A percentile compares a stretch with the other conserved stretches of the same genome.
These are phyloP conservation scores for Ataeniobius toweri DNA, from an alignment of 2,797 vertebrate genomes.

Conservation along the genomic window DNA sequence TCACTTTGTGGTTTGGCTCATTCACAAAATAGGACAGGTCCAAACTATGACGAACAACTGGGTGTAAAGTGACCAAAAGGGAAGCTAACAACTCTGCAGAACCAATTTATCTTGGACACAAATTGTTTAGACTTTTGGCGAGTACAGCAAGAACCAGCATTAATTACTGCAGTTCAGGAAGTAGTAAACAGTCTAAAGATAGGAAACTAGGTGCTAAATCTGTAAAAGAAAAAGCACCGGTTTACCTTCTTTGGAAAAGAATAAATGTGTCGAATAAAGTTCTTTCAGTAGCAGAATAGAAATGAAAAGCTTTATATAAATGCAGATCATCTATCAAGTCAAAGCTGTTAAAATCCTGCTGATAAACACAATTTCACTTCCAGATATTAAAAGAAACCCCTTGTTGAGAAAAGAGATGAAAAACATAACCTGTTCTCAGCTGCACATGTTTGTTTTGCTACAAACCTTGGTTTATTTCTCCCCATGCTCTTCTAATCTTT, in stretches of 20 bases:
- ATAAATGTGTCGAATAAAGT: not conserved
- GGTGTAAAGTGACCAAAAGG: too few species aligned
- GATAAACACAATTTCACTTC: constrained; percentile 1
- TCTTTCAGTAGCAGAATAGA: not conserved
- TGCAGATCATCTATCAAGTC: constrained; percentile 1
- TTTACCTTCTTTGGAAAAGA: not conserved
- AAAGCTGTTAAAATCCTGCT: not conserved
- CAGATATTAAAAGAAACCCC: constrained; percentile 12
- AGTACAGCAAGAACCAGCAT: not conserved
- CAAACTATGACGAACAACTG: too few species aligned
- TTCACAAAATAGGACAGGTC: too few species aligned
- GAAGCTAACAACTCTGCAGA: too few species aligned
- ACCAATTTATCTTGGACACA: too few species aligned
- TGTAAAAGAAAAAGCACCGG: not conserved
- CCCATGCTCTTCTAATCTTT: not conserved
- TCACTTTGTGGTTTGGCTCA: too few species aligned
- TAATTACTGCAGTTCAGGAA: not conserved
- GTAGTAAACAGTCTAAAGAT: not conserved
- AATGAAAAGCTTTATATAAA: not conserved
- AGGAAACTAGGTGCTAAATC: not conserved
- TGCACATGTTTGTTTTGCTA: not conserved
- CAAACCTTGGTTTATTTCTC: not conserved
- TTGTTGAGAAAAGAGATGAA: not conserved
- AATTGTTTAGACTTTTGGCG: too few species aligned
- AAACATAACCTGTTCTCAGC: not conserved